phyloP scores from a whole-genome alignment of 2,888 invertebrate genomes.

The Sphecodes monilicornis region DNA sequence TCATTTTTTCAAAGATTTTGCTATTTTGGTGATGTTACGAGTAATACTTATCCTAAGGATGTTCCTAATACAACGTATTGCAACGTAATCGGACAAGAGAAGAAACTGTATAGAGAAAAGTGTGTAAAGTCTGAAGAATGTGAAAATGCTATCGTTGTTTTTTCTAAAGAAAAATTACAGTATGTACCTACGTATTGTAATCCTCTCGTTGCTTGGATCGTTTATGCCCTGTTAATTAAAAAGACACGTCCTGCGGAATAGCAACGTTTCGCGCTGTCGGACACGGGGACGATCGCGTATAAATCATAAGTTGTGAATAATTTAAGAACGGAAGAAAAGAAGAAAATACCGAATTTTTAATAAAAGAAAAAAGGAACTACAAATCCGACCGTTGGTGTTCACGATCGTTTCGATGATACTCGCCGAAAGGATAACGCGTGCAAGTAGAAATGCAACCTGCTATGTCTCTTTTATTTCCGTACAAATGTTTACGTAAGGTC shows the following conservation, averaged over 20 bases:
- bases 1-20: slow-evolving; percentile 69
- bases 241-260: slow-evolving; percentile 2
- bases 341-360: slow-evolving; percentile 38
- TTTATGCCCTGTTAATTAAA: slow-evolving; percentile 2
- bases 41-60: slow-evolving; percentile 78
- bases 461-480: slow-evolving; percentile 49
- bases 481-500: slow-evolving; percentile 47
- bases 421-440: not conserved
- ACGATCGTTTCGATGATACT: slow-evolving; percentile 1
- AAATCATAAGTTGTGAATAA: slow-evolving; percentile 49
- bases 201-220: slow-evolving; percentile 21
- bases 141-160: slow-evolving; percentile 30
- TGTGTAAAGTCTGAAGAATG: slow-evolving; percentile 37
- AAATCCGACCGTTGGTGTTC: not conserved
- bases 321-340: not conserved
- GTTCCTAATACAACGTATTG: slow-evolving; percentile 78
- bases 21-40: slow-evolving; percentile 62
- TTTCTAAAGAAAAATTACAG: slow-evolving; percentile 41
- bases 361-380: slow-evolving; percentile 33
- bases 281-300: slow-evolving; percentile 36
- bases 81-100: slow-evolving; percentile 37
- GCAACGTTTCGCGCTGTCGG: slow-evolving; percentile 10
- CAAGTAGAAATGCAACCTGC: slow-evolving; percentile 34
- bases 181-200: slow-evolving; percentile 34
- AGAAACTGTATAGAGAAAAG: slow-evolving; percentile 55